phyloP scores from a whole-genome alignment of 2,113 vertebrate genomes.

The Tychaedon coryphoeus region DNA sequence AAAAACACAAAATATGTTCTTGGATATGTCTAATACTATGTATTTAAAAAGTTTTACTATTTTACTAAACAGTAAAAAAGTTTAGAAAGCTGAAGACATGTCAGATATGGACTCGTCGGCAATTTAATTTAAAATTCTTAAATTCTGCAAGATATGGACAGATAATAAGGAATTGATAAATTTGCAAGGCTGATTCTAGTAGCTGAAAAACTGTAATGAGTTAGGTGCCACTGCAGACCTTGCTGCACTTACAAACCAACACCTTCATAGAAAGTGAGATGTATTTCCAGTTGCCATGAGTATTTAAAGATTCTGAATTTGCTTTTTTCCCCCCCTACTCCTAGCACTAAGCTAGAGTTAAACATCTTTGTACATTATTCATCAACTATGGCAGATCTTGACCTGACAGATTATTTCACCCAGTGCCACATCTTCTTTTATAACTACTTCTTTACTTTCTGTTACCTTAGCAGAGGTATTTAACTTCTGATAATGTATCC shows the following conservation, averaged over 20 bases:
- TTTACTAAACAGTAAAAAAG: neutral
- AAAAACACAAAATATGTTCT: neutral
- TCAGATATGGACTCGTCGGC: neutral
- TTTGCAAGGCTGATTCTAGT: neutral
- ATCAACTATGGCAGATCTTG: neutral
- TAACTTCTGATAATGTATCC: neutral
- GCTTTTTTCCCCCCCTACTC: neutral
- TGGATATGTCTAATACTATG: neutral
- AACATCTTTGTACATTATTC: neutral
- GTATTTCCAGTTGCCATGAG: neutral
- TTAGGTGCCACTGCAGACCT: neutral
- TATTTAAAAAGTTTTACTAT: neutral
- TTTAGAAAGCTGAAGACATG: neutral
- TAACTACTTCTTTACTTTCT: neutral
- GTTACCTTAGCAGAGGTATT: neutral
- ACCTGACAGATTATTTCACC: neutral
- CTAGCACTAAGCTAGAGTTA: neutral
- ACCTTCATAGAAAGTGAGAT: neutral
- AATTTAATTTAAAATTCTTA: neutral
- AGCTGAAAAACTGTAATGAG: neutral
- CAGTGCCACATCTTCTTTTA: neutral
- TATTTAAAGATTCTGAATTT: neutral
- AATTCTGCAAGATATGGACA: neutral
- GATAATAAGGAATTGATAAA: neutral
- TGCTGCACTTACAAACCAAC: neutral